Evolutionary conservation across 2,113 vertebrate species (phyloP).

Genomic region (Aegithalos caudatus): DNA sequence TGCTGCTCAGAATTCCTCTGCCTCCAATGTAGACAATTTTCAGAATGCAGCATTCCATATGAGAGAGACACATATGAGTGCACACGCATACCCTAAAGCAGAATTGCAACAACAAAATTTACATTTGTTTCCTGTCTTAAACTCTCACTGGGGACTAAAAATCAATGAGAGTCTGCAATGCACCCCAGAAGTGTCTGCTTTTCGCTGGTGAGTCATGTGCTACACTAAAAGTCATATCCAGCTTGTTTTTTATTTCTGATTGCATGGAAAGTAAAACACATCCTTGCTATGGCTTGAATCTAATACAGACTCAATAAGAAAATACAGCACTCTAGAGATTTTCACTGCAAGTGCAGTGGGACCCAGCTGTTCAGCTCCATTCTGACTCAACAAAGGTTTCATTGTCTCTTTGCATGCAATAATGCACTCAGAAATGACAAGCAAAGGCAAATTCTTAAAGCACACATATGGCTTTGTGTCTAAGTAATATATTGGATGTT

Average conservation of each 20-base stretch:
- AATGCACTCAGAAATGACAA: background rate
- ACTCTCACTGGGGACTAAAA: background rate
- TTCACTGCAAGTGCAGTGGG: background rate
- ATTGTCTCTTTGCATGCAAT: background rate
- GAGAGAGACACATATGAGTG: background rate
- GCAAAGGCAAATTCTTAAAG: conserved; percentile 9
- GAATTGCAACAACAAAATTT: background rate
- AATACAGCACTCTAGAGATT: background rate
- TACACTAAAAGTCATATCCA: background rate
- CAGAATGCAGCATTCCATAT: background rate
- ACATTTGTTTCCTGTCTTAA: conserved; percentile 9
- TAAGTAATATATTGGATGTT: background rate
- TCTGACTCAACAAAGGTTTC: conserved; percentile 9
- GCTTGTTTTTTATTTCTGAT: background rate
- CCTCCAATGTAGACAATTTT: background rate
- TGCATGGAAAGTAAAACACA: background rate
- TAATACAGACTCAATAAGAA: background rate
- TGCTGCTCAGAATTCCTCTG: background rate
- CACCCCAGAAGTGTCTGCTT: background rate
- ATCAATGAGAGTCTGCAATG: background rate
- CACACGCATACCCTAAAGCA: background rate
- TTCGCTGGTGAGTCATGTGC: background rate
- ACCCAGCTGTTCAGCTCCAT: conserved; percentile 30
- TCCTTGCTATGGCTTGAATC: background rate
- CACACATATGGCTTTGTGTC: background rate